These are phyloP conservation scores for Lacanobia wlatinum DNA, from an alignment of 2,888 invertebrate genomes.

Conservation along the genomic window DNA sequence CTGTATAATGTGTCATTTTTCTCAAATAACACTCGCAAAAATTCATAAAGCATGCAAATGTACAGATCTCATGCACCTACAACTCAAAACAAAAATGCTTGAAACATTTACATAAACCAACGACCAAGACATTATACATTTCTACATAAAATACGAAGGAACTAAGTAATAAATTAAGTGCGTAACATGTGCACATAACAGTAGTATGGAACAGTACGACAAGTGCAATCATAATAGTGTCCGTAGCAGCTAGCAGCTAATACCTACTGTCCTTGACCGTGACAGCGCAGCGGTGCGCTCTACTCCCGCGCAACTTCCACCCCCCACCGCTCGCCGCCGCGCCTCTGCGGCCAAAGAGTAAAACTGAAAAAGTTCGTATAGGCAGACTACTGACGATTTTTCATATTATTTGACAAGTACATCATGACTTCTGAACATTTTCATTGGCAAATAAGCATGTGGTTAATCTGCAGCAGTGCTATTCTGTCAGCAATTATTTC, in stretches of 20 bases:
- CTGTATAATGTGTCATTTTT: not conserved
- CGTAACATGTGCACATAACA: slow-evolving; percentile 67
- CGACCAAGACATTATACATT: slow-evolving; percentile 13
- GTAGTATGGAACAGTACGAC: slow-evolving; percentile 70
- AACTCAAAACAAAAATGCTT: slow-evolving; percentile 20
- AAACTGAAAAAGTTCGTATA: slow-evolving; percentile 31
- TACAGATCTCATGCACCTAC: not conserved
- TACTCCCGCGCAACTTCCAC: slow-evolving; percentile 76
- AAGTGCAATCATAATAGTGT: slow-evolving; percentile 73
- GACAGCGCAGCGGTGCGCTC: slow-evolving; percentile 82
- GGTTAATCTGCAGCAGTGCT: no score
- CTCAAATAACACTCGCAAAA: not conserved
- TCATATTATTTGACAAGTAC: no score
- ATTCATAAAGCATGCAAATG: not conserved
- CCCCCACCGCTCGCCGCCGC: slow-evolving; percentile 60
- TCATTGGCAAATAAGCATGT: no score
- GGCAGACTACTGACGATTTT: slow-evolving; percentile 13
- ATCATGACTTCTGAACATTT: no score
- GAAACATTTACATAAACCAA: slow-evolving; percentile 24
- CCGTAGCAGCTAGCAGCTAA: slow-evolving; percentile 77
- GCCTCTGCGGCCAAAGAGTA: slow-evolving; percentile 62
- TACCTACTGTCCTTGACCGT: slow-evolving; percentile 85
- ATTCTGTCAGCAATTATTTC: no score
- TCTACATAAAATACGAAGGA: slow-evolving; percentile 30
- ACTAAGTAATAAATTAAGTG: slow-evolving; percentile 50